Percentiles rank a stretch among this genome's conserved stretches.
phyloP scores from a whole-genome alignment of 30 jellyfish, hydroid and myxozoan genomes.

The Turritopsis rubra region DNA sequence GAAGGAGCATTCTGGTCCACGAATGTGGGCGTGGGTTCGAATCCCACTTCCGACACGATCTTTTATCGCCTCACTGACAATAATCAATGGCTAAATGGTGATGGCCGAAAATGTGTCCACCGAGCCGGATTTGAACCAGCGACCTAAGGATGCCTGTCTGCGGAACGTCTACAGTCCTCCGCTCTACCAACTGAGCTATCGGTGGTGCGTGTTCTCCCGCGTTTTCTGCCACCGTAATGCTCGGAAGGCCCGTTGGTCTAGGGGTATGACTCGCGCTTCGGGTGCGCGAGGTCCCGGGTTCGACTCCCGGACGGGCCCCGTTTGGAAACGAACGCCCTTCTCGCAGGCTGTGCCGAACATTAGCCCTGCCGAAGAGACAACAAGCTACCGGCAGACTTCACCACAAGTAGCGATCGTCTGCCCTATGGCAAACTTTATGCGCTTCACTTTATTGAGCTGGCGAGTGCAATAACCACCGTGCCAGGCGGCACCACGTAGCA shows the following conservation, averaged over 20 bases:
- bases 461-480: no score
- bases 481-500: slow-evolving; percentile 15
- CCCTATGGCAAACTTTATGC: no score
- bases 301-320: neutral
- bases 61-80: no score
- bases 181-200: neutral
- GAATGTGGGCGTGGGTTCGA: neutral
- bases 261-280: neutral
- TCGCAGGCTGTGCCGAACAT: no score
- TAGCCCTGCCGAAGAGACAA: no score
- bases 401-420: no score
- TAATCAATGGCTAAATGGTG: no score
- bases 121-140: neutral
- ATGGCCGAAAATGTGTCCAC: neutral
- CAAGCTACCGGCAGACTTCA: no score
- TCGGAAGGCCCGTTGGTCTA: neutral
- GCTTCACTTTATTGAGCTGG: no score
- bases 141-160: neutral
- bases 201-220: neutral
- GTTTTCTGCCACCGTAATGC: neutral
- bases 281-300: neutral
- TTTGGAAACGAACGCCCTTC: neutral
- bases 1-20: neutral
- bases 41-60: neutral
- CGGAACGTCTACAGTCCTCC: neutral